Percentiles rank a stretch among this genome's conserved stretches.
phyloP scores from a whole-genome alignment of 1,140 invertebrate species.

The Ganaspis sp. region DNA sequence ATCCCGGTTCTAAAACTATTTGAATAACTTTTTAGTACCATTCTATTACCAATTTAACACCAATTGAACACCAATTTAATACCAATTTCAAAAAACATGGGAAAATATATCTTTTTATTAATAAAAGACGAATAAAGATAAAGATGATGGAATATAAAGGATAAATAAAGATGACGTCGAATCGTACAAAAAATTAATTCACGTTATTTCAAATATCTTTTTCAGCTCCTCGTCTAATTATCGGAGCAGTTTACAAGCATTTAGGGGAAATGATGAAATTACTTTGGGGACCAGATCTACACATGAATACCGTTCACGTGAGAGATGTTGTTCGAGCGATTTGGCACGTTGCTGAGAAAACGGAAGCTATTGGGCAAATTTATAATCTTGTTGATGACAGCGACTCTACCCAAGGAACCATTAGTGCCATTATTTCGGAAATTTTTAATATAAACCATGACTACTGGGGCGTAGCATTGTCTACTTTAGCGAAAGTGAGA shows the following conservation, averaged over 20 bases:
- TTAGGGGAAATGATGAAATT: conserved; percentile 93
- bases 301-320: conserved; percentile 93
- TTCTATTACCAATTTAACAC: too few species aligned
- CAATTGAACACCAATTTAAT: too few species aligned
- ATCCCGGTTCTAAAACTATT: too few species aligned
- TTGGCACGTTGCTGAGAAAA: conserved; percentile 81
- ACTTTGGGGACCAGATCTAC: conserved; percentile 89
- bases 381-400: conserved; percentile 91
- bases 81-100: too few species aligned
- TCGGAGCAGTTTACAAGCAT: conserved; percentile 92
- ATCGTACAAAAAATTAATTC: too few species aligned
- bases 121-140: not conserved
- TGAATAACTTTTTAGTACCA: too few species aligned
- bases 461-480: conserved; percentile 88
- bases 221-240: conserved; percentile 87
- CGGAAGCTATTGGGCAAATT: conserved; percentile 78
- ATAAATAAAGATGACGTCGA: too few species aligned
- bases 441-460: conserved; percentile 92
- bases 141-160: not conserved
- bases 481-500: conserved; percentile 85
- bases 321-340: conserved; percentile 87
- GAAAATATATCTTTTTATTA: too few species aligned
- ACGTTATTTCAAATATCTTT: too few species aligned
- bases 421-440: conserved; percentile 87
- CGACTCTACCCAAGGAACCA: conserved; percentile 87